Evolutionary conservation across 53 echinoderm and acorn worm genomes (phyloP), one percentile per base, ranked within the genome.

Genomic region (Paracentrotus lividus): DNA sequence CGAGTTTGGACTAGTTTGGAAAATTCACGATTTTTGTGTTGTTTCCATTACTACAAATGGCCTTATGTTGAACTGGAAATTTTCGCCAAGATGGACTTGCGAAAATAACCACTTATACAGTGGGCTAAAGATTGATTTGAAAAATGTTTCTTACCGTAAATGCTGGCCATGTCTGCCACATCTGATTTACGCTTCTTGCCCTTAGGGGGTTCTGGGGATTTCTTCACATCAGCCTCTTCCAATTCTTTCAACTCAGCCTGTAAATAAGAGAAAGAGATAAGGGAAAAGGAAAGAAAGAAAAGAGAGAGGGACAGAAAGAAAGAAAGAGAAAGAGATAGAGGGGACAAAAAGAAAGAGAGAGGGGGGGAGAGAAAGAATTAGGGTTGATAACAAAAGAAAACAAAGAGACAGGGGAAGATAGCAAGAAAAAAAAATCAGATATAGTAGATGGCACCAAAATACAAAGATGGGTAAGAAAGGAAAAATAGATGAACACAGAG

Each of bases 221-320:
- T 91, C 91, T 55, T 47, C 12, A 26, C 45, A 45, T 96, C 95
- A n/a, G 95, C 69, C 16, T 94, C 93, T 84, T 96, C 95, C 52
- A 96, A 88, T 34, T 95, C 88, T 51, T 93, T 84, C 56, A 96
- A 85, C 92, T 96, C 96, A 24, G 96, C 96, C 96, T 96, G 49
- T n/a, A 94, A 55, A 29, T 78, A 36, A 65, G 1, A 51, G 15
- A 27, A 49, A 49, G 16, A 85, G 85, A 49, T 18, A 20, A 21
- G 20, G 20, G 2, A 21, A 38, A 6, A 72, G 18, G 40, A 21
- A 72, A 6, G 21, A 40, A 72, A 38, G 38, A 18, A 69, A 20
- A 69, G 4, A 1, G 38, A 72, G 72, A 38, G 72, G 20, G 72
- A 38, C 3, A 1, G 38, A 72, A 20, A 72, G 72, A 72, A 5